Evolutionary conservation across 2,888 invertebrate genomes (phyloP).

Genomic region (Biston betularia): DNA sequence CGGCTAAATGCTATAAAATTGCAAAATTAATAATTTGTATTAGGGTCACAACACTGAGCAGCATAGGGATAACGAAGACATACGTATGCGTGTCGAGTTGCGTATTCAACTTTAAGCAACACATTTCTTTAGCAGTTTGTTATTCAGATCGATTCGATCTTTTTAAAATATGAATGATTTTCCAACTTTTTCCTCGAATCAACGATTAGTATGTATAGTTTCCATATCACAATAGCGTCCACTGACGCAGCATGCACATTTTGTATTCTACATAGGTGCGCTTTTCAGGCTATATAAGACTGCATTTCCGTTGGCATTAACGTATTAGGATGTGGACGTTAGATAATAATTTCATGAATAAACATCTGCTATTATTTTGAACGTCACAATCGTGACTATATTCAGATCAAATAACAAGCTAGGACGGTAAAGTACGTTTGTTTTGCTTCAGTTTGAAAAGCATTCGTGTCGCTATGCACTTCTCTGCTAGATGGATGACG

Average conservation of each 20-base stretch:
- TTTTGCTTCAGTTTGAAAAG: conserved; percentile 36
- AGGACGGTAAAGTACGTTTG: conserved; percentile 10
- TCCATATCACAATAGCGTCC: conserved; percentile 42
- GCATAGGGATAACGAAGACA: conserved; percentile 13
- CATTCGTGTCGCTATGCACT: conserved; percentile 42
- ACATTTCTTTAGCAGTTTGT: neutral
- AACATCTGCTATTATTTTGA: conserved; percentile 47
- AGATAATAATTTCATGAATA: conserved; percentile 72
- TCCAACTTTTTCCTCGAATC: conserved; percentile 33
- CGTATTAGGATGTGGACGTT: conserved; percentile 69
- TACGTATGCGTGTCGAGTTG: neutral
- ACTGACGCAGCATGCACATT: conserved; percentile 64
- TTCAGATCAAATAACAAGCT: too few relatives aligned
- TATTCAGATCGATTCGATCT: neutral
- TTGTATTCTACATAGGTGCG: conserved; percentile 66
- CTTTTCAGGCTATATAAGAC: conserved; percentile 65
- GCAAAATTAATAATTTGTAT: conserved; percentile 28
- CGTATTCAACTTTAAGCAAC: neutral
- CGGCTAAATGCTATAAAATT: conserved; percentile 5
- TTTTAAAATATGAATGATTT: conserved; percentile 8
- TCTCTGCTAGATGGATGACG: conserved; percentile 38
- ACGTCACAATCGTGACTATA: conserved; percentile 14
- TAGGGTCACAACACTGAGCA: conserved; percentile 20
- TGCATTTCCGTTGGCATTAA: conserved; percentile 74
- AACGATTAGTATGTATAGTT: conserved; percentile 33